These are phyloP conservation scores for Ailuropoda melanoleuca DNA, from an alignment of 2,113 vertebrate genomes.

Conservation along the genomic window DNA sequence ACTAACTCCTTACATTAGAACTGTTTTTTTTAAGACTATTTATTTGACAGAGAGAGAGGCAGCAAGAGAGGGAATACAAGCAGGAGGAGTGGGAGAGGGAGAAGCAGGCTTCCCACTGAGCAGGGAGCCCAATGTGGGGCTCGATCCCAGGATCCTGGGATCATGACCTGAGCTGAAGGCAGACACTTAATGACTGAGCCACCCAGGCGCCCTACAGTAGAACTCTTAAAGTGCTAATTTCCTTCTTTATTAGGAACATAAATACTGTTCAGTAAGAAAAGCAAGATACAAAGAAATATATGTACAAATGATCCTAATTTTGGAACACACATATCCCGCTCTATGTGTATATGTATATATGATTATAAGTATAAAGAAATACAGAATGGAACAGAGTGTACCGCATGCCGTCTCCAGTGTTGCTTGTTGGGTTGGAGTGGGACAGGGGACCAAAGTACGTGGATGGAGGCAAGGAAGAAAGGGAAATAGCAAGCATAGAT, in stretches of 20 bases:
- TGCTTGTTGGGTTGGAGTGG: not conserved
- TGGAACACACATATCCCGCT: not conserved
- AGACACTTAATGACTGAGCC: too few relatives aligned
- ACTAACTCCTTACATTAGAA: not conserved
- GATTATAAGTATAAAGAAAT: not conserved
- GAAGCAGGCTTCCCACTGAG: too few relatives aligned
- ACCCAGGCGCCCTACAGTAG: not conserved
- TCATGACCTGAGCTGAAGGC: too few relatives aligned
- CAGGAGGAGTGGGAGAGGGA: too few relatives aligned
- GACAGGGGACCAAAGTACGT: not conserved
- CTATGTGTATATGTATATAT: not conserved
- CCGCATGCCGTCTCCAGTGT: not conserved
- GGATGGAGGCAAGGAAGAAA: not conserved
- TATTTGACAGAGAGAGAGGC: too few relatives aligned
- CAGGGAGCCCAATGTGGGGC: too few relatives aligned
- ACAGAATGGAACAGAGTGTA: not conserved
- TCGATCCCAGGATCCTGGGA: too few relatives aligned
- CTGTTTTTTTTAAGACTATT: too few relatives aligned
- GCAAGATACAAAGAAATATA: not conserved
- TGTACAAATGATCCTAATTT: not conserved
- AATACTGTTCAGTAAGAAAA: not conserved
- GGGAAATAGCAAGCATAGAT: not conserved
- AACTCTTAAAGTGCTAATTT: not conserved
- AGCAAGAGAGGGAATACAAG: too few relatives aligned
- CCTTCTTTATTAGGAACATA: constrained; percentile 10